Percentiles rank a stretch among this genome's conserved stretches.
Conservation (phyloP, 2,888 invertebrate species). For the Hypsopygia costalis region DNA sequence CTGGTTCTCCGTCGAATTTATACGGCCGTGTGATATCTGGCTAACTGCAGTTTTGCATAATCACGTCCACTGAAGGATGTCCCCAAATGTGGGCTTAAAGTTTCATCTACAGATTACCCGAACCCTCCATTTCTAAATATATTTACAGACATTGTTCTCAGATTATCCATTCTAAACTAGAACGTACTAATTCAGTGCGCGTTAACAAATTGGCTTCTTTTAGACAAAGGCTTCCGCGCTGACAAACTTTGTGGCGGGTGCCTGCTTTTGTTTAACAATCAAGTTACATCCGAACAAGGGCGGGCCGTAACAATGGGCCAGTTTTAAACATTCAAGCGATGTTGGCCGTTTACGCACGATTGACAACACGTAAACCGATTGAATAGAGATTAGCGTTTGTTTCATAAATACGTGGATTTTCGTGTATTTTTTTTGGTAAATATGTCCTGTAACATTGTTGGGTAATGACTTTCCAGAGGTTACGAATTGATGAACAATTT, state of each 20-base stretch:
- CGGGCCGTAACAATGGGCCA: constrained; percentile 45
- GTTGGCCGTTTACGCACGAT: constrained; percentile 59
- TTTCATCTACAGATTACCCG: background rate
- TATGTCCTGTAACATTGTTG: too few species aligned
- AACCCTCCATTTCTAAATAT: background rate
- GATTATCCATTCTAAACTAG: constrained; percentile 10
- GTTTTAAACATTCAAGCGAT: constrained; percentile 49
- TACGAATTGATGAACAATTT: too few species aligned
- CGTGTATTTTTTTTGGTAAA: too few species aligned
- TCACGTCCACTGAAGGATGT: too few species aligned
- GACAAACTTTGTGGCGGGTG: constrained; percentile 48
- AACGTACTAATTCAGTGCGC: constrained; percentile 23
- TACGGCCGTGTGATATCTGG: too few species aligned
- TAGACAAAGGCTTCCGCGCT: constrained; percentile 61
- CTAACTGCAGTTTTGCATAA: too few species aligned
- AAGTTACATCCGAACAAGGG: constrained; percentile 57
- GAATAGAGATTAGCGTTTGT: constrained; percentile 31
- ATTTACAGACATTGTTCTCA: background rate
- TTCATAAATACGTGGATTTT: constrained; percentile 1
- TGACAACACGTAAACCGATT: constrained; percentile 46
- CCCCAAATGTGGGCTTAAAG: too few species aligned
- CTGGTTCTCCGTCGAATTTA: too few species aligned
- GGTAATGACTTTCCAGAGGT: too few species aligned
- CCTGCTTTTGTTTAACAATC: constrained; percentile 61
- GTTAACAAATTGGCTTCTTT: constrained; percentile 46